These are phyloP conservation scores for Capreolus pygargus DNA, from an alignment of 2,113 vertebrate genomes.

Conservation along the genomic window DNA sequence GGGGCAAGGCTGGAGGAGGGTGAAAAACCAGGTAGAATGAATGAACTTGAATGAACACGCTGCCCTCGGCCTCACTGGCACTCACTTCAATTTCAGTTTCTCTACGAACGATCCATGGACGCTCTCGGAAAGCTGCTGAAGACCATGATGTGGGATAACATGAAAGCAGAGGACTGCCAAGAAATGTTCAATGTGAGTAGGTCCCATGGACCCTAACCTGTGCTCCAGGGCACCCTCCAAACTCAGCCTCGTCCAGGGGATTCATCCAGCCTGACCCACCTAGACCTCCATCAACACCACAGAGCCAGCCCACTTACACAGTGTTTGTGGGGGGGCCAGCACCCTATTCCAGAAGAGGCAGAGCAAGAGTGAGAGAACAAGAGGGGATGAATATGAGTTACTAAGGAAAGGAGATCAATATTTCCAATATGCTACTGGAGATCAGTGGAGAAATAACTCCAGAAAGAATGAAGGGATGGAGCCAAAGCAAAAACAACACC, in stretches of 20 bases:
- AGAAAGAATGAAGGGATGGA: background rate
- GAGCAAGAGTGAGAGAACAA: background rate
- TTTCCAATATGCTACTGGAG: background rate
- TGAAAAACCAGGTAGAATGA: background rate
- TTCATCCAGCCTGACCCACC: rapidly evolving
- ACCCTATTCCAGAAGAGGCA: background rate
- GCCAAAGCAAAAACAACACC: background rate
- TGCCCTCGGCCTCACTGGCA: background rate
- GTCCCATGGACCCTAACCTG: background rate
- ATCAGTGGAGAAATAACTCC: background rate
- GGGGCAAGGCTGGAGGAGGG: background rate
- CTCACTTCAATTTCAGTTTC: slow-evolving; percentile 63
- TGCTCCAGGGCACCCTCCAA: background rate
- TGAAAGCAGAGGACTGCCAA: slow-evolving; percentile 55
- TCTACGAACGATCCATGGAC: slow-evolving; percentile 66
- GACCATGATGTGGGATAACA: slow-evolving; percentile 59
- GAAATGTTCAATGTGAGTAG: slow-evolving; percentile 69
- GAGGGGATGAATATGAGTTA: background rate
- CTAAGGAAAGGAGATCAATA: background rate
- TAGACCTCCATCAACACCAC: background rate
- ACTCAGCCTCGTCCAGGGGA: background rate
- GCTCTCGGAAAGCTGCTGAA: slow-evolving; percentile 64
- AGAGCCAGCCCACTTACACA: background rate
- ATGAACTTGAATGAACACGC: background rate
- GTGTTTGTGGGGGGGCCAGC: background rate